Evolutionary conservation across 2,113 vertebrate species (phyloP).

Genomic region (Equus przewalskii): DNA sequence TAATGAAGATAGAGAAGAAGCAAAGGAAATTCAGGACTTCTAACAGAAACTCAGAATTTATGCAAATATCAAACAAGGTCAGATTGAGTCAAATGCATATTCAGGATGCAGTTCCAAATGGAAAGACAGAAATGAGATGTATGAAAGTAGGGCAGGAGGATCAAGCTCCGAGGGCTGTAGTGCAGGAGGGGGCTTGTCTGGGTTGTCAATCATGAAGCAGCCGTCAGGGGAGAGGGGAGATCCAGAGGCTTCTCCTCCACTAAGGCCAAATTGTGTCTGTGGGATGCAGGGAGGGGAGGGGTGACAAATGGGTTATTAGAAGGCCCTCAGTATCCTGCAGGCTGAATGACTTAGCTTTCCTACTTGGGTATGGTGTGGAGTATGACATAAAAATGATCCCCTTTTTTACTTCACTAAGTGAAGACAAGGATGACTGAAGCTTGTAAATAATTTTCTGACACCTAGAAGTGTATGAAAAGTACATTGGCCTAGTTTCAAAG

Average conservation of each 20-base stretch:
- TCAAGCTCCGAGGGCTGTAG: neutral
- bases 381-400: neutral
- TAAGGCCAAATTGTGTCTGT: neutral
- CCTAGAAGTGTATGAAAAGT: neutral
- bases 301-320: neutral
- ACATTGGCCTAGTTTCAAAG: neutral
- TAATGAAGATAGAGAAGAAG: neutral
- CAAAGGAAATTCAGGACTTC: constrained; percentile 1
- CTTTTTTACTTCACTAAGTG: neutral
- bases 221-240: neutral
- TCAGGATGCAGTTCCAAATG: neutral
- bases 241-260: neutral
- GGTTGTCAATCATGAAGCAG: neutral
- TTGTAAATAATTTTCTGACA: neutral
- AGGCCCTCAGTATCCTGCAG: neutral
- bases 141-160: neutral
- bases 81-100: neutral
- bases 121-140: neutral
- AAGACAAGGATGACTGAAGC: neutral
- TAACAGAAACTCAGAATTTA: neutral
- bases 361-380: neutral
- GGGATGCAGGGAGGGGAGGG: neutral
- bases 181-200: neutral
- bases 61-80: neutral
- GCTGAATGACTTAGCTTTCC: neutral